These are phyloP conservation scores for Eupelmus urozonus DNA, from an alignment of 2,888 invertebrate species.

Conservation along the genomic window DNA sequence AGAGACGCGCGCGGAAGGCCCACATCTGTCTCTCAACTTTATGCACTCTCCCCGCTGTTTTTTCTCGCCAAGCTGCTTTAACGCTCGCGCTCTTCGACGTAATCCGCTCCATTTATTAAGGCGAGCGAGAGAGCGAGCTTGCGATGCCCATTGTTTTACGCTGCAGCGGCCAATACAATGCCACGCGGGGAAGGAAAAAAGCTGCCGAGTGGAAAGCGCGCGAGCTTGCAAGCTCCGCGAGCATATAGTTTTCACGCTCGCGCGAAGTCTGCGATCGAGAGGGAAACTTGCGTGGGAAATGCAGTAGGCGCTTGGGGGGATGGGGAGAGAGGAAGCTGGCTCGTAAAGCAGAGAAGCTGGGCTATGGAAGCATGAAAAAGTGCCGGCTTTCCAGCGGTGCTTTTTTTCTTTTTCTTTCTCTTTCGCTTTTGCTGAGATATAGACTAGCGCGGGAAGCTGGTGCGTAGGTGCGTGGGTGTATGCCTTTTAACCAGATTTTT, in stretches of 20 bases:
- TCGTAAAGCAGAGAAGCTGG: not conserved
- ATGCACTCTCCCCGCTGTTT: no score
- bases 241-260: not conserved
- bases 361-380: constrained; percentile 16
- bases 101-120: constrained; percentile 73
- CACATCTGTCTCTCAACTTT: not conserved
- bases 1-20: not conserved
- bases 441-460: no score
- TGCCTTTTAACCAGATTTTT: no score
- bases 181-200: not conserved
- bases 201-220: not conserved
- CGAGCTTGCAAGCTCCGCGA: not conserved
- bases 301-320: no score
- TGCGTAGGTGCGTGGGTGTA: no score
- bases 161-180: constrained; percentile 32
- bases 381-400: not conserved
- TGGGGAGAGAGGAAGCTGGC: not conserved
- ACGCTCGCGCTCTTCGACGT: constrained; percentile 60
- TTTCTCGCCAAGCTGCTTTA: not conserved
- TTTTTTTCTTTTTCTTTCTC: not conserved
- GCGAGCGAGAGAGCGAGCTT: no score
- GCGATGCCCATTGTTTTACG: constrained; percentile 72
- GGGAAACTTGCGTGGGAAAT: no score
- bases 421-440: not conserved
- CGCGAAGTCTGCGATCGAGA: not conserved